Percentiles rank a stretch among this genome's conserved stretches.
phyloP scores from a whole-genome alignment of 2,113 vertebrate species.

The Planiliza haematocheilus region DNA sequence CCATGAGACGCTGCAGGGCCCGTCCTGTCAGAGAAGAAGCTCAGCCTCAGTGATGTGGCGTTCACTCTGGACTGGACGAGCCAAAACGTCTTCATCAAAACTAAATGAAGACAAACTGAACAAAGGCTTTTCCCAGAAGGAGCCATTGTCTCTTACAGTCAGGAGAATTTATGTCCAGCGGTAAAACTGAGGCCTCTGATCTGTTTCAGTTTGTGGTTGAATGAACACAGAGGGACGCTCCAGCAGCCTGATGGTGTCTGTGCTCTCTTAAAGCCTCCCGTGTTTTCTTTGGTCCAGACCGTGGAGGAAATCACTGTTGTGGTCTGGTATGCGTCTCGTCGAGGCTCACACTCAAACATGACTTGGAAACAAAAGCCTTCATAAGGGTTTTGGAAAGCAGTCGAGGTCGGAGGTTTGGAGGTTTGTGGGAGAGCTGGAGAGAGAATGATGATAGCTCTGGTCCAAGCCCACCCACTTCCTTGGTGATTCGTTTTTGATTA shows the following conservation, averaged over 20 bases:
- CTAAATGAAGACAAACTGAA: too few species aligned
- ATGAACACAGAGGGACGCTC: conserved; percentile 11
- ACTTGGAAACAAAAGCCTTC: conserved; percentile 10
- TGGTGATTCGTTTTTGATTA: neutral
- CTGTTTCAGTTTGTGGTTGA: conserved; percentile 2
- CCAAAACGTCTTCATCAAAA: too few species aligned
- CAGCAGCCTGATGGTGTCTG: neutral
- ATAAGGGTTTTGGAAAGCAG: neutral
- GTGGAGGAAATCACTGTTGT: neutral
- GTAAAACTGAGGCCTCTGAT: neutral
- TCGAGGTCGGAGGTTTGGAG: neutral
- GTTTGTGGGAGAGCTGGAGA: neutral
- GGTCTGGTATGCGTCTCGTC: neutral
- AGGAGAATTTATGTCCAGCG: too few species aligned
- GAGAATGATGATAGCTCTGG: neutral
- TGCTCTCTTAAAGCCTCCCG: neutral
- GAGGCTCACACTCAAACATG: neutral
- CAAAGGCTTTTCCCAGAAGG: too few species aligned
- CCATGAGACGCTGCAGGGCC: too few species aligned
- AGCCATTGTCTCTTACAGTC: too few species aligned
- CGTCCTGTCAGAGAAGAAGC: too few species aligned
- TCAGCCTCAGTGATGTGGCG: too few species aligned
- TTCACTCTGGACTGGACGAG: too few species aligned
- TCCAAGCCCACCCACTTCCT: conserved; percentile 18
- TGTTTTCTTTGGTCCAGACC: conserved; percentile 17